Conservation (phyloP, 2,113 vertebrate genomes). For the Tragelaphus scriptus region DNA sequence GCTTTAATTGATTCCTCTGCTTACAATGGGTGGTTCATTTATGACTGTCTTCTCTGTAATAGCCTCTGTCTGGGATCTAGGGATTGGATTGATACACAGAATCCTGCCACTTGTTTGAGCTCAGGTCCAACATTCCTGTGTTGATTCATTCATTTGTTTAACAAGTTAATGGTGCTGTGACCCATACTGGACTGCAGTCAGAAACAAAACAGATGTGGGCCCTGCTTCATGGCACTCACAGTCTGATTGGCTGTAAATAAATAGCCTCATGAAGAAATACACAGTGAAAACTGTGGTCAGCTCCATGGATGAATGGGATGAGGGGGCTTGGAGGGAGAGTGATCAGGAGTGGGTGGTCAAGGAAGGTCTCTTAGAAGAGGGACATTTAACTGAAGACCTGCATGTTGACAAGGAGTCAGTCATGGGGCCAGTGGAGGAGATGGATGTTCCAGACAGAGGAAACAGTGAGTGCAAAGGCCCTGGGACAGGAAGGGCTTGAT, state of each 20-base stretch:
- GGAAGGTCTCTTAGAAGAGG: background rate
- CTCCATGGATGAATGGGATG: background rate
- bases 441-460: background rate
- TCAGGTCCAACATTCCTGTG: background rate
- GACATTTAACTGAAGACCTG: background rate
- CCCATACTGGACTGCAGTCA: background rate
- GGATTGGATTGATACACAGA: background rate
- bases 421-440: background rate
- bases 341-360: background rate
- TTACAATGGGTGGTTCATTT: background rate
- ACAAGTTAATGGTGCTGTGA: background rate
- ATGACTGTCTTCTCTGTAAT: background rate
- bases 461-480: background rate
- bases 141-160: background rate
- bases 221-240: background rate
- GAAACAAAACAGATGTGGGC: background rate
- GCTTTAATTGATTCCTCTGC: conserved; percentile 29
- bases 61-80: background rate
- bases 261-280: background rate
- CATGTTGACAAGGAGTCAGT: background rate
- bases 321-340: background rate
- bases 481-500: background rate
- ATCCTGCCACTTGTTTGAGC: background rate
- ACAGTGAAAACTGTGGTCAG: background rate
- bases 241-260: background rate